phyloP scores from a whole-genome alignment of 2,888 invertebrate species.

The Acanthosepion lycidas region DNA sequence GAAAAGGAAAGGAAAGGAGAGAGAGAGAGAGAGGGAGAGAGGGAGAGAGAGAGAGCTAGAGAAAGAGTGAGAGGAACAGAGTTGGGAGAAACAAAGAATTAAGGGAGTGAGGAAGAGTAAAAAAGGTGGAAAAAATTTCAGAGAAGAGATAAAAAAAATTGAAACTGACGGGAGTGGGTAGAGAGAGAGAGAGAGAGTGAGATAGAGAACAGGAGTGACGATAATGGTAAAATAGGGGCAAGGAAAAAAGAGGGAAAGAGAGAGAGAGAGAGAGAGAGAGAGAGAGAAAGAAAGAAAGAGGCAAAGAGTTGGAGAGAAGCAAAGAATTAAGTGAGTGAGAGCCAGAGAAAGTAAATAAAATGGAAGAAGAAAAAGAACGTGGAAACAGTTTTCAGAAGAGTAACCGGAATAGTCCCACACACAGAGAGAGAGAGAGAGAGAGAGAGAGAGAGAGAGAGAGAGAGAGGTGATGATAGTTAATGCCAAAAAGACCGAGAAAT shows the following conservation, averaged over 20 bases:
- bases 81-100: too few species aligned
- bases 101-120: background rate
- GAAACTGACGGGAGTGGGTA: background rate
- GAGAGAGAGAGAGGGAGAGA: too few species aligned
- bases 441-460: background rate
- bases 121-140: background rate
- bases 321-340: background rate
- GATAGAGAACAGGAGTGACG: background rate
- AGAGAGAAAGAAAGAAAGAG: background rate
- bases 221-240: too few species aligned
- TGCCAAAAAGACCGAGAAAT: background rate
- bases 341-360: background rate
- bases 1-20: background rate
- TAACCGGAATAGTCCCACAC: background rate
- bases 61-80: background rate
- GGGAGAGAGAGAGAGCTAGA: background rate
- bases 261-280: accelerated
- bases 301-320: background rate
- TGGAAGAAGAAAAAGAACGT: background rate
- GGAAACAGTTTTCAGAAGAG: background rate
- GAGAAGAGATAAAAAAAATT: background rate
- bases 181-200: background rate
- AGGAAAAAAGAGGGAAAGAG: background rate
- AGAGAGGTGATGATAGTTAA: accelerated
- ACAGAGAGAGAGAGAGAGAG: background rate